Evolutionary conservation across 2,113 vertebrate species (phyloP).

Genomic region (Hipposideros armiger): DNA sequence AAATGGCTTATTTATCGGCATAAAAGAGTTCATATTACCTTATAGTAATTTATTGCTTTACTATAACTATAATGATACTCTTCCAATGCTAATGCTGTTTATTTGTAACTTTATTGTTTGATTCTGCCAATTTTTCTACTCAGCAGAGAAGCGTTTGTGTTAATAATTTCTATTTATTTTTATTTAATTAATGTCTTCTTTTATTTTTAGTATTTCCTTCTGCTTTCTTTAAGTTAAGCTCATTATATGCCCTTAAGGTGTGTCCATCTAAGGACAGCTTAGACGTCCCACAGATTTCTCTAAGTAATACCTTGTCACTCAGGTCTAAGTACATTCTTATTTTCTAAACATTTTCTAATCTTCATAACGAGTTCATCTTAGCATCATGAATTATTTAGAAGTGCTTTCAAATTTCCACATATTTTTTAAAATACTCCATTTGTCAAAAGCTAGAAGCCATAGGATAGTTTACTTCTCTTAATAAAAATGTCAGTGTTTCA

Average conservation of each 20-base stretch:
- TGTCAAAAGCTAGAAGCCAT: background rate
- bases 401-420: background rate
- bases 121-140: background rate
- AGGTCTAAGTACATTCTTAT: background rate
- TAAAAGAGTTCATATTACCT: background rate
- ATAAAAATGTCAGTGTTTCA: conserved; percentile 34
- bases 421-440: conserved; percentile 27
- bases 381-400: background rate
- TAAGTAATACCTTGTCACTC: background rate
- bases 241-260: background rate
- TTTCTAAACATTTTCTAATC: background rate
- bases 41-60: background rate
- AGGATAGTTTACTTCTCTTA: background rate
- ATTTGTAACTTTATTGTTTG: background rate
- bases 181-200: background rate
- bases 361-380: conserved; percentile 28
- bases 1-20: background rate
- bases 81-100: conserved; percentile 3
- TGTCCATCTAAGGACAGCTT: background rate
- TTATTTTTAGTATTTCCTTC: conserved; percentile 21
- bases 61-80: background rate
- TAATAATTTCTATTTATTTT: background rate
- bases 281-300: background rate
- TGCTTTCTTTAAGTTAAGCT: conserved; percentile 12
- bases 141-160: background rate